Evolutionary conservation across 2,888 invertebrate genomes (phyloP), one percentile per base, ranked within the genome.

Genomic region (Tetrapedia diversipes): DNA sequence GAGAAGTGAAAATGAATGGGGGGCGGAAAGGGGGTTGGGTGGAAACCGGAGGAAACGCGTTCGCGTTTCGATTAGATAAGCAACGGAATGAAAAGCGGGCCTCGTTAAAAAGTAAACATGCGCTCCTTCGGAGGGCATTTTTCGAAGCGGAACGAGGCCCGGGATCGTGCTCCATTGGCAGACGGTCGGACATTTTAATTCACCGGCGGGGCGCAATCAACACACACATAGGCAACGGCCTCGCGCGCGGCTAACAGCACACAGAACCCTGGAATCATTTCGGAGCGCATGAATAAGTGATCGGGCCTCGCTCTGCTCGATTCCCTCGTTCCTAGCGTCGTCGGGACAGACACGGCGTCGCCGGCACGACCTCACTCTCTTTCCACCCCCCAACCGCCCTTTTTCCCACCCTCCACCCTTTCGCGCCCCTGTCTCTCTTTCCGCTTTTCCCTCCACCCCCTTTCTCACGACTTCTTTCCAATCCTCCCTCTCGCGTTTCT

Each of bases 241-340:
- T n/a, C n/a, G n/a, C 51, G 65, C 64, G 51, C 53, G 67, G 43
- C 75, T 64, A 77, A 79, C 82, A 70, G 56, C 65, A 69, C 74
- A 76, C 70, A 76, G 80, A 85, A 85, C 85, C 84, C 79, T 86
- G 83, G 85, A 89, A 89, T 90, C 89, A 89, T 90, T 90, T 89
- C 86, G 86, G 77, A 74, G 79, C 73, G 84, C 83, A 89, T 90
- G 89, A 90, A 90, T 90, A 90, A 90, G 82, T 88, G 89, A 90
- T 88, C 85, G 86, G 79, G 81, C 77, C 84, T 83, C 77, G 54
- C 64, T 78, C 76, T 77, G 70, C 77, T 76, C 61, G 80, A 76
- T 75, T 81, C 84, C 80, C 80, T 78, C 79, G 67, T 77, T 79
- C 76, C 71, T 54, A 78, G 65, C 77, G 77, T 71, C 77, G 77